Percentiles rank a stretch among this genome's conserved stretches.
Evolutionary conservation across 2,888 invertebrate species (phyloP).

Genomic region (Eupsilia transversa): DNA sequence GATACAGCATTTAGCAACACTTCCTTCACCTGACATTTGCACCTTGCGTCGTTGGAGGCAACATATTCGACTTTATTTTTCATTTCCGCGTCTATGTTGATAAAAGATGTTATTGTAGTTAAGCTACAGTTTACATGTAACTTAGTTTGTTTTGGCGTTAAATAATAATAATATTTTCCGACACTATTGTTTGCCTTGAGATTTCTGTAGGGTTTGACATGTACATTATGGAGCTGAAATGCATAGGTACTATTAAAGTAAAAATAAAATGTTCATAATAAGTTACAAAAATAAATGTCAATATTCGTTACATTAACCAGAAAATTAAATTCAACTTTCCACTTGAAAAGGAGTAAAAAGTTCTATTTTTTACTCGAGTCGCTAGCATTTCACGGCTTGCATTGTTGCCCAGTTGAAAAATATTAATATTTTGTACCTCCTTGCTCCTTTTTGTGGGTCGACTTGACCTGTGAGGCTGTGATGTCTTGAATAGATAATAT

Average conservation of each 20-base stretch:
- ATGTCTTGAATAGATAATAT: conserved; percentile 80
- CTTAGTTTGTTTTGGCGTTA: background rate
- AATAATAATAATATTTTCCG: background rate
- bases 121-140: background rate
- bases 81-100: conserved; percentile 34
- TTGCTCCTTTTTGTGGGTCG: conserved; percentile 65
- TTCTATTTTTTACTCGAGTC: conserved; percentile 21
- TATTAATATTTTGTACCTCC: conserved; percentile 72
- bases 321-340: conserved; percentile 27
- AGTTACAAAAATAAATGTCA: background rate
- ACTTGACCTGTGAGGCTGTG: conserved; percentile 75
- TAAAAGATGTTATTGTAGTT: conserved; percentile 18
- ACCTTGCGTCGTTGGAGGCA: conserved; percentile 50
- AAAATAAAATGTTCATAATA: background rate
- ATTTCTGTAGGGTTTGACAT: background rate
- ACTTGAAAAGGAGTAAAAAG: conserved; percentile 20
- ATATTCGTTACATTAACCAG: conserved; percentile 13
- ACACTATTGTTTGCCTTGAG: background rate
- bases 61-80: conserved; percentile 50
- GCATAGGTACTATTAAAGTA: background rate
- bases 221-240: background rate
- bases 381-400: conserved; percentile 52
- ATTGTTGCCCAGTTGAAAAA: conserved; percentile 70
- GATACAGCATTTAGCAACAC: conserved; percentile 53
- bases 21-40: conserved; percentile 54